Conservation (phyloP, 1,140 invertebrate genomes). For the Macrostomum lignano region DNA sequence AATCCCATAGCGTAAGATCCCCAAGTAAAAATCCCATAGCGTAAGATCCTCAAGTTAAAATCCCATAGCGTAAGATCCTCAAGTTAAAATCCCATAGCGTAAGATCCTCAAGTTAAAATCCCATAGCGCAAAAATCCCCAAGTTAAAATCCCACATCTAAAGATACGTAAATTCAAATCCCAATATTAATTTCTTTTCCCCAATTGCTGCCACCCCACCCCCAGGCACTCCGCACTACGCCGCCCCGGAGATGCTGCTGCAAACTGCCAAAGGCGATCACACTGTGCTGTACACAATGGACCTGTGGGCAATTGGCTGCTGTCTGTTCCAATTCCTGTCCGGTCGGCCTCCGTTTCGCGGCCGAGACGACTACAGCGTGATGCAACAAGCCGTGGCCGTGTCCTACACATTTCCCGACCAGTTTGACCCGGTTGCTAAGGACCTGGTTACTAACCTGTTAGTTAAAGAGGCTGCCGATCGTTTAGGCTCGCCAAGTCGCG, state of each 20-base stretch:
- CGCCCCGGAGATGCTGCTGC: slow-evolving; percentile 55
- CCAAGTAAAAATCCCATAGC: too few relatives aligned
- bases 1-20: too few relatives aligned
- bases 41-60: too few relatives aligned
- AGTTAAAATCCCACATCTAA: too few relatives aligned
- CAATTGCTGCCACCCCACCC: too few relatives aligned
- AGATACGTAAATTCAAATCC: too few relatives aligned
- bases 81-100: too few relatives aligned
- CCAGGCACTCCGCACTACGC: slow-evolving; percentile 98
- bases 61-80: too few relatives aligned
- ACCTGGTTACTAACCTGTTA: slow-evolving; percentile 57
- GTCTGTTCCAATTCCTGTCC: slow-evolving; percentile 81
- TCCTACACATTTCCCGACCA: slow-evolving; percentile 71
- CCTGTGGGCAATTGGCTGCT: slow-evolving; percentile 89
- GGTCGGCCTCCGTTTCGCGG: slow-evolving; percentile 59
- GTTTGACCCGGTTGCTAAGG: slow-evolving; percentile 48
- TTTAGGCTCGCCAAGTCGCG: slow-evolving; percentile 40
- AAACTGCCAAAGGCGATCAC: neutral
- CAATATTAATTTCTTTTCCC: too few relatives aligned
- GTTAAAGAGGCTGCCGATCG: slow-evolving; percentile 47
- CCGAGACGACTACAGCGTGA: slow-evolving; percentile 75
- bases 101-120: too few relatives aligned
- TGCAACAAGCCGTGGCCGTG: slow-evolving; percentile 68
- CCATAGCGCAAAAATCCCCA: too few relatives aligned
- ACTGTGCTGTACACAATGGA: slow-evolving; percentile 30